Evolutionary conservation across 2,113 vertebrate genomes (phyloP), one percentile per base, ranked within the genome.

Genomic region (Arenaria interpres): DNA sequence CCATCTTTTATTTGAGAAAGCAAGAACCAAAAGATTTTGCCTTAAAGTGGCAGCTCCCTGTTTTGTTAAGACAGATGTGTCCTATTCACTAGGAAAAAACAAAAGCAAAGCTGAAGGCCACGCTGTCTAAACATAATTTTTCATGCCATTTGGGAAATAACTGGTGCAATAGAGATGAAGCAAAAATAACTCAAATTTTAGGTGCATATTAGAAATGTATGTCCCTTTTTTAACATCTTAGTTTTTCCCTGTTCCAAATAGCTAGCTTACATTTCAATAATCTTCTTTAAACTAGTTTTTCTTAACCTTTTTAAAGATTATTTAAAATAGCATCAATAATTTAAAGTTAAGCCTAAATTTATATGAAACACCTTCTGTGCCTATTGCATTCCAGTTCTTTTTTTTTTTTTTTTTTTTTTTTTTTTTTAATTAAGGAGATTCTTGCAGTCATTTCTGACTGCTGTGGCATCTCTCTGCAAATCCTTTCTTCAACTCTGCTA

Each of bases 361-460:
- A 54, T 93, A 89, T 87, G 68, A 95, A 97, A 92, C 60, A 94
- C 24, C 69, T 97, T 95, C 80, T 89, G 30, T 95, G 62, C 30
- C 41, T 91, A 37, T 74, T 84, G 43, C 45, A 90, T 89, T 94
- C 86, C 57, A 63, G 51, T 7, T 14, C 25, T 33, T 43, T 81
- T 93, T 91, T 94, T 91, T 95, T 41, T 45, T 10, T 33, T 43
- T 81, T 93, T 91, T 94, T 91, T 95, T 41, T 45, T 10, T 97
- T 96, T 93, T 95, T 97, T 97, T 95, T 85, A 96, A 98, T 97
- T 97, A 97, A 97, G 72, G 88, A 53, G 10, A 89, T 94, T 95
- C 93, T 68, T 96, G 91, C 83, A 97, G 91, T 97, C 90, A 96
- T 96, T 97, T 97, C 86, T 97, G 91, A 97, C 96, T 97, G 91